phyloP scores from a whole-genome alignment of 2,797 vertebrate genomes.

The Hemitrygon akajei region DNA sequence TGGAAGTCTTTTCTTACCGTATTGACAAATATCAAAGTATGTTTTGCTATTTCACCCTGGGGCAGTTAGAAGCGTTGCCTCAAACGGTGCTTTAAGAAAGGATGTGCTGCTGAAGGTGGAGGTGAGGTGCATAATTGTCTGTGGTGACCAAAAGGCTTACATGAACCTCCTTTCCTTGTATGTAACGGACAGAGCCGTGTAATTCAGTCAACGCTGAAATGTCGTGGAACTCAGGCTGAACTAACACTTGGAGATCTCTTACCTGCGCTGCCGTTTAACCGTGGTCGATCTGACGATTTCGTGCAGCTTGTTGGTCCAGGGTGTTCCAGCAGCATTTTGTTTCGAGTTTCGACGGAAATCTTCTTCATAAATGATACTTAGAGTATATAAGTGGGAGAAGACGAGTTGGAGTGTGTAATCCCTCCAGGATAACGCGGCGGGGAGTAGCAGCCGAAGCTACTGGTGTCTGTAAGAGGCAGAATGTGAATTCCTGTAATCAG shows the following conservation, averaged over 20 bases:
- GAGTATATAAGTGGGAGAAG: not conserved
- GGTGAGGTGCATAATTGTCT: not conserved
- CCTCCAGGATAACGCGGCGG: not conserved
- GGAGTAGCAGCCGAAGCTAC: constrained; percentile 12
- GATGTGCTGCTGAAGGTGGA: not conserved
- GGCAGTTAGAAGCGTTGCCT: not conserved
- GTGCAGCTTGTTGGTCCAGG: constrained; percentile 63
- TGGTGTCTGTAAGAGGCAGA: not conserved
- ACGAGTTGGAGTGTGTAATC: not conserved
- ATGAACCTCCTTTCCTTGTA: not conserved
- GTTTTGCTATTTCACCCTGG: not conserved
- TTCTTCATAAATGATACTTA: constrained; percentile 16
- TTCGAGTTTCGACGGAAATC: constrained; percentile 1
- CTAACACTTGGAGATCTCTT: constrained; percentile 46
- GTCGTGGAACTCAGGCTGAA: fast-evolving
- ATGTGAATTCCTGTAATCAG: constrained; percentile 47
- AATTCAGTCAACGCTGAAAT: too few species aligned
- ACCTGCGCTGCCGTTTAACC: constrained; percentile 68
- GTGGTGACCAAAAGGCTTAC: not conserved
- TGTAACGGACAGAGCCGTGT: not conserved
- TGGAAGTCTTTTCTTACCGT: not conserved
- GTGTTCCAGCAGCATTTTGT: constrained; percentile 71
- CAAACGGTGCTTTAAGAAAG: not conserved
- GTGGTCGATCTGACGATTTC: constrained; percentile 59
- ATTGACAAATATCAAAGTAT: not conserved